phyloP scores from a whole-genome alignment of 1,140 invertebrate genomes.

The Aphidius ervi region DNA sequence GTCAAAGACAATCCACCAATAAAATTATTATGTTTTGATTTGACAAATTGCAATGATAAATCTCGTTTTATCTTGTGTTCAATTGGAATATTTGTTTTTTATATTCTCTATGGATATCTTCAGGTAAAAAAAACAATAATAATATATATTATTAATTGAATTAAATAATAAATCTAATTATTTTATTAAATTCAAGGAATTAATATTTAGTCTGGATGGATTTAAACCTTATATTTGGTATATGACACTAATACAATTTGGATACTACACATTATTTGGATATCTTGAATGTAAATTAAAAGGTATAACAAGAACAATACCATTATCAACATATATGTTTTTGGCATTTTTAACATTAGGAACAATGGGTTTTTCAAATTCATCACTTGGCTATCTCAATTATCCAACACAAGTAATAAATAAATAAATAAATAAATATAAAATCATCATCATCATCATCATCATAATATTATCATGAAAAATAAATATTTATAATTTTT shows the following conservation, averaged over 20 bases:
- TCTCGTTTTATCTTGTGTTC: slow-evolving; percentile 76
- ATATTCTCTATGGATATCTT: slow-evolving; percentile 86
- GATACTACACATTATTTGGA: slow-evolving; percentile 79
- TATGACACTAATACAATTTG: slow-evolving; percentile 88
- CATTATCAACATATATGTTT: slow-evolving; percentile 73
- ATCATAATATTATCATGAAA: too few species aligned
- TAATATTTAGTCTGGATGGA: slow-evolving; percentile 85
- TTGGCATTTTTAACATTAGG: slow-evolving; percentile 84
- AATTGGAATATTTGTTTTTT: slow-evolving; percentile 79
- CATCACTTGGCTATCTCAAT: slow-evolving; percentile 91
- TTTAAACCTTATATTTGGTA: slow-evolving; percentile 90
- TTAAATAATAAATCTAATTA: slow-evolving; percentile 9
- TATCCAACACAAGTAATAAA: slow-evolving; percentile 73
- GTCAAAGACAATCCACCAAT: slow-evolving; percentile 32
- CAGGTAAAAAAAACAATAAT: slow-evolving; percentile 49
- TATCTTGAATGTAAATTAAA: slow-evolving; percentile 68
- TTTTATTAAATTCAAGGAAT: slow-evolving; percentile 60
- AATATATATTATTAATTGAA: slow-evolving; percentile 7
- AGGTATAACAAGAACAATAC: slow-evolving; percentile 68
- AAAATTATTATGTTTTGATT: slow-evolving; percentile 71
- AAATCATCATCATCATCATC: too few species aligned
- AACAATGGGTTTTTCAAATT: slow-evolving; percentile 95
- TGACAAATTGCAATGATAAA: slow-evolving; percentile 61
- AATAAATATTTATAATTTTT: not conserved
- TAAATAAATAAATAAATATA: slow-evolving; percentile 17